These are phyloP conservation scores for Craterocephalus amniculus DNA, from an alignment of 2,797 vertebrate species.

Conservation along the genomic window DNA sequence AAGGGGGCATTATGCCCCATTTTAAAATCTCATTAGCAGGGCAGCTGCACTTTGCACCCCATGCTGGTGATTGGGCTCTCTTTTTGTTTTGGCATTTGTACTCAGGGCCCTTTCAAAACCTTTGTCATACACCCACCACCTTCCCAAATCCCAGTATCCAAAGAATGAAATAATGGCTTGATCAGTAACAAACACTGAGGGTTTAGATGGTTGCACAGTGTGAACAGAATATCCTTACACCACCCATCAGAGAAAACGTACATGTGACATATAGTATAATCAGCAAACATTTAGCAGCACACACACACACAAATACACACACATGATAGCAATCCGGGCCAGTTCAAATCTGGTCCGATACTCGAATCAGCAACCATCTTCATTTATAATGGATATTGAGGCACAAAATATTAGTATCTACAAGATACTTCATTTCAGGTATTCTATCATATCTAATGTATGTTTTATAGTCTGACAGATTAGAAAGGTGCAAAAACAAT, in stretches of 20 bases:
- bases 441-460: not conserved
- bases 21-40: conserved; percentile 86
- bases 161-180: conserved; percentile 36
- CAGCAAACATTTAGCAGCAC: no score
- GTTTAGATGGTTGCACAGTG: not conserved
- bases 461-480: conserved; percentile 7
- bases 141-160: conserved; percentile 12
- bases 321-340: no score
- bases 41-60: conserved; percentile 84
- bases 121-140: conserved; percentile 28
- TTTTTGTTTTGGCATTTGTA: conserved; percentile 77
- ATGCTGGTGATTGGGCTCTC: conserved; percentile 79
- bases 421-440: conserved; percentile 8
- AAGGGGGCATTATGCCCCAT: conserved; percentile 82
- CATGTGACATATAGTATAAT: not conserved
- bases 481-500: conserved; percentile 28
- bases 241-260: not conserved
- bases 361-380: no score
- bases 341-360: no score
- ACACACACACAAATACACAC: no score
- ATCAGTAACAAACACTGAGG: conserved; percentile 17
- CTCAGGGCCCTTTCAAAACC: conserved; percentile 53
- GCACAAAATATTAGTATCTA: not conserved
- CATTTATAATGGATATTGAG: not conserved
- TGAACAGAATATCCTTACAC: not conserved